Conservation (phyloP, 2,888 invertebrate species). For the Hipparchia semele region DNA sequence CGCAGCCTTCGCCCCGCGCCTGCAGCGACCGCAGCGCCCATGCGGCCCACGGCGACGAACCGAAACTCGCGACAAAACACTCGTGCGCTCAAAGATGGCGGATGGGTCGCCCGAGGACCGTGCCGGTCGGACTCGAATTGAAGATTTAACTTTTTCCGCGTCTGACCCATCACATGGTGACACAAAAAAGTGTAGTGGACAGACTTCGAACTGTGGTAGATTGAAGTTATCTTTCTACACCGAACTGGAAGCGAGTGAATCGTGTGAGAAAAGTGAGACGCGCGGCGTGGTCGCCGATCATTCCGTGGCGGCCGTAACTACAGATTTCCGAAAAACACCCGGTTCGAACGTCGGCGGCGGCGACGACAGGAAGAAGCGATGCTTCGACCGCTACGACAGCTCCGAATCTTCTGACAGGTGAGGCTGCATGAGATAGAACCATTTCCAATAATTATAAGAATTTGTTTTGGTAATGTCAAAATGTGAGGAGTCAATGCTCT, state of each 20-base stretch:
- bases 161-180: slow-evolving; percentile 76
- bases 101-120: slow-evolving; percentile 88
- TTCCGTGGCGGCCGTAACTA: slow-evolving; percentile 58
- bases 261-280: slow-evolving; percentile 81
- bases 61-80: slow-evolving; percentile 78
- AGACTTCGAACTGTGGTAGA: slow-evolving; percentile 67
- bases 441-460: slow-evolving; percentile 29
- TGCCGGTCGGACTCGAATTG: slow-evolving; percentile 82
- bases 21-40: slow-evolving; percentile 68
- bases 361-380: slow-evolving; percentile 91
- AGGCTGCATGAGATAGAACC: slow-evolving; percentile 51
- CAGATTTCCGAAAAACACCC: slow-evolving; percentile 69
- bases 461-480: slow-evolving; percentile 61
- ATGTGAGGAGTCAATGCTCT: slow-evolving; percentile 76
- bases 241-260: slow-evolving; percentile 78
- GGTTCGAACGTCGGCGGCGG: slow-evolving; percentile 63
- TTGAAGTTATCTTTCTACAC: slow-evolving; percentile 77
- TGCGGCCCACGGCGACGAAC: slow-evolving; percentile 60
- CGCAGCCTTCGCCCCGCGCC: slow-evolving; percentile 57
- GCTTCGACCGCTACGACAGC: slow-evolving; percentile 96
- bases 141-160: slow-evolving; percentile 82
- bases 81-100: slow-evolving; percentile 92
- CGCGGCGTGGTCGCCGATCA: slow-evolving; percentile 74
- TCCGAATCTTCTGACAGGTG: slow-evolving; percentile 97
- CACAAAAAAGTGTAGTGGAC: slow-evolving; percentile 82